phyloP scores from a whole-genome alignment of 2,888 invertebrate species.

The Ectemnius continuus region DNA sequence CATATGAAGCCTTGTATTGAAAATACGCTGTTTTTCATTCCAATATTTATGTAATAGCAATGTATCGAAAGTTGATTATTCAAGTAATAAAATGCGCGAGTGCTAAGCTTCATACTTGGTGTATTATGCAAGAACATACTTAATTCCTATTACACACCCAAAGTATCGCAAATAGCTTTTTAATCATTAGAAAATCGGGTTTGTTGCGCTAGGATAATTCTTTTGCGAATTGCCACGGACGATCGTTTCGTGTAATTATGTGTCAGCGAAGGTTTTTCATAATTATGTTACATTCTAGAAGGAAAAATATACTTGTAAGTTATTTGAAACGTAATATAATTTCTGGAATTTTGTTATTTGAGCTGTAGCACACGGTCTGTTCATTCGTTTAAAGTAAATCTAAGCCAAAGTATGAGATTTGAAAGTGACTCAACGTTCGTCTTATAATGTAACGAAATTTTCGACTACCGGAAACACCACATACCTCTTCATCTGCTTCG shows the following conservation, averaged over 20 bases:
- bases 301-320: constrained; percentile 67
- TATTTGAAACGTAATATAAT: constrained; percentile 64
- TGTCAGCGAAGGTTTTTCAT: constrained; percentile 45
- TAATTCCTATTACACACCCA: constrained; percentile 49
- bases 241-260: constrained; percentile 46
- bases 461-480: constrained; percentile 52
- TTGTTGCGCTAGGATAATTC: constrained; percentile 37
- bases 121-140: constrained; percentile 53
- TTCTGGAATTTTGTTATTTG: constrained; percentile 43
- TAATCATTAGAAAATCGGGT: constrained; percentile 43
- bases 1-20: constrained; percentile 55
- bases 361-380: constrained; percentile 34
- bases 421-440: constrained; percentile 50
- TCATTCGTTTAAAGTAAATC: constrained; percentile 50
- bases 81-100: constrained; percentile 20
- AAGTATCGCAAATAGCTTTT: constrained; percentile 48
- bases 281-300: constrained; percentile 45
- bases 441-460: constrained; percentile 47
- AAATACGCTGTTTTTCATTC: constrained; percentile 47
- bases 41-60: constrained; percentile 51
- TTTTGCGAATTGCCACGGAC: constrained; percentile 31
- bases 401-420: constrained; percentile 59
- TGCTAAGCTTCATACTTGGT: constrained; percentile 60
- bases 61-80: constrained; percentile 33
- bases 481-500: constrained; percentile 62